phyloP scores from a whole-genome alignment of 2,113 vertebrate species.

The Gallinago media region DNA sequence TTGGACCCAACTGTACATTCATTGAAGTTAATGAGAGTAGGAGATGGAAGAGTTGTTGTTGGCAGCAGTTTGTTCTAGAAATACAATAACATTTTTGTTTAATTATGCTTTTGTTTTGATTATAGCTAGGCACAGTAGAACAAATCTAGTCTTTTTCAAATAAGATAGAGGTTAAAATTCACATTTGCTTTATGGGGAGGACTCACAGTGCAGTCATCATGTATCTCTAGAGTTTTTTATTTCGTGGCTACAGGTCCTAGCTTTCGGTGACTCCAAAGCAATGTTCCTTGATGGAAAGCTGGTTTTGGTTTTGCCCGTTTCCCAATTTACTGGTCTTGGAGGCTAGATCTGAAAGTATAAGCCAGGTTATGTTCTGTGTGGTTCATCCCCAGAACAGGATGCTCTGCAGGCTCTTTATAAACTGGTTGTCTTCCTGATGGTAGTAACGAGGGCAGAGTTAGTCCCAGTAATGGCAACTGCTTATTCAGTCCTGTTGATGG shows the following conservation, averaged over 20 bases:
- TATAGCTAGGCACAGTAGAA: neutral
- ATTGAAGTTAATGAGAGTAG: neutral
- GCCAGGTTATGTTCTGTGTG: neutral
- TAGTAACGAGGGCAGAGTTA: neutral
- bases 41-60: neutral
- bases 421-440: neutral
- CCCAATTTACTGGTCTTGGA: neutral
- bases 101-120: neutral
- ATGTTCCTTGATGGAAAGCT: neutral
- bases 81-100: neutral
- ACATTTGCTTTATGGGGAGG: neutral
- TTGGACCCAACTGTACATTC: neutral
- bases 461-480: neutral
- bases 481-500: neutral
- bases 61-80: conserved; percentile 14
- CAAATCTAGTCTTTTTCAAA: conserved; percentile 15
- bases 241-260: neutral
- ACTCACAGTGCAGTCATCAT: neutral
- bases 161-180: conserved; percentile 42
- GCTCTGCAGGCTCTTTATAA: neutral
- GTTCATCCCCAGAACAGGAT: neutral
- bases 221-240: neutral
- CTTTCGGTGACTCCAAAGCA: neutral
- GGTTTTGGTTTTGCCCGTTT: neutral
- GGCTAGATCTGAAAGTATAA: neutral